phyloP scores from a whole-genome alignment of 2,113 vertebrate genomes.

The Circaetus gallicus region DNA sequence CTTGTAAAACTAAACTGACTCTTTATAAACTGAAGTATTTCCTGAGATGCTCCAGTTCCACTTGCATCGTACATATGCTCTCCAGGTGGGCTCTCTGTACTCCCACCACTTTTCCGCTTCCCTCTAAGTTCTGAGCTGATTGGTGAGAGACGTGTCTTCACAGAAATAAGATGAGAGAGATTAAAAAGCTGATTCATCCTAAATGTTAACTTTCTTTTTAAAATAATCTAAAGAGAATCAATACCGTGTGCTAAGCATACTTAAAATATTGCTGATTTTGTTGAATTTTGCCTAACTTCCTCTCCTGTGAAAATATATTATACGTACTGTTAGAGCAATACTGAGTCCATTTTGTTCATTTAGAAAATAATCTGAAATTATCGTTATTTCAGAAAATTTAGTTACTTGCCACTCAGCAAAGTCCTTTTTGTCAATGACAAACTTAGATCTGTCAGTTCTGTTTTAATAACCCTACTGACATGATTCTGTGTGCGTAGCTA shows the following conservation, averaged over 20 bases:
- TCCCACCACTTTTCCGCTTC: background rate
- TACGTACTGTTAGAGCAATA: background rate
- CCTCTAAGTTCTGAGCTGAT: background rate
- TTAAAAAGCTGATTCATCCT: background rate
- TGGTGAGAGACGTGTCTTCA: background rate
- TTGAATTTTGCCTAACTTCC: background rate
- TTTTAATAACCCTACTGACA: too few relatives aligned
- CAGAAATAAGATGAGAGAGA: background rate
- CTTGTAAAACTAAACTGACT: background rate
- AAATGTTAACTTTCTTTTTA: too few relatives aligned
- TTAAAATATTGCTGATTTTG: background rate
- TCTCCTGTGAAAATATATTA: background rate
- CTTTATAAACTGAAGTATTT: background rate
- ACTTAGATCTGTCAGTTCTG: too few relatives aligned
- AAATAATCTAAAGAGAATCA: background rate
- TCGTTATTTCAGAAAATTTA: background rate
- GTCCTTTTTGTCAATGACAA: background rate
- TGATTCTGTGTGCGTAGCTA: too few relatives aligned
- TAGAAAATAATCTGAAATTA: background rate
- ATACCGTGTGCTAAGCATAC: background rate
- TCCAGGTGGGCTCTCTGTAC: background rate
- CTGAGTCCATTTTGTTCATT: background rate
- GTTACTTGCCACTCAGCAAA: background rate
- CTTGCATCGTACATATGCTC: fast-evolving
- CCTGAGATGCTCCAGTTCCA: background rate